phyloP scores from a whole-genome alignment of 2,113 vertebrate species.

The Brachypteracias leptosomus region DNA sequence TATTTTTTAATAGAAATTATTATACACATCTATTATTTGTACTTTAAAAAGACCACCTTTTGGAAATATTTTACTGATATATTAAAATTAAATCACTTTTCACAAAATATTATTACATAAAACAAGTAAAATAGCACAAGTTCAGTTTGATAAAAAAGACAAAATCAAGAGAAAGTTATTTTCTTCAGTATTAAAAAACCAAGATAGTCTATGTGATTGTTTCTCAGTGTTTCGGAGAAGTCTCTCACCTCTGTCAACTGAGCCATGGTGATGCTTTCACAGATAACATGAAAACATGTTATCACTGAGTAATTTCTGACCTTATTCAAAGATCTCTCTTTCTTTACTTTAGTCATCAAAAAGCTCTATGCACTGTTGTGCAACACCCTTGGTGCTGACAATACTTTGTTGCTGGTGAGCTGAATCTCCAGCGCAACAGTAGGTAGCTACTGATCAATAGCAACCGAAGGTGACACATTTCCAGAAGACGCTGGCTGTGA shows the following conservation, averaged over 20 bases:
- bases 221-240: slow-evolving; percentile 10
- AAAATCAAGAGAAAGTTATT: not conserved
- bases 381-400: not conserved
- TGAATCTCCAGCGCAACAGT: slow-evolving; percentile 19
- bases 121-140: not conserved
- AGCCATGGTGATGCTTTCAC: slow-evolving; percentile 6
- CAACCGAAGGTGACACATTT: not conserved
- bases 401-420: slow-evolving; percentile 23
- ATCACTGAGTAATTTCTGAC: slow-evolving; percentile 50
- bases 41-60: not conserved
- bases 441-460: slow-evolving; percentile 46
- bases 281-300: slow-evolving; percentile 34
- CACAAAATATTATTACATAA: not conserved
- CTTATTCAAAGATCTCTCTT: slow-evolving; percentile 14
- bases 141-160: not conserved
- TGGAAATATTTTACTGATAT: not conserved
- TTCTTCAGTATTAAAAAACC: not conserved
- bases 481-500: not conserved
- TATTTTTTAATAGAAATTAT: not conserved
- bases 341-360: slow-evolving; percentile 37
- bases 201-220: not conserved
- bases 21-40: not conserved
- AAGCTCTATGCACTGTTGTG: not conserved
- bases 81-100: not conserved
- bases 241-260: slow-evolving; percentile 37